Evolutionary conservation across 1,140 invertebrate species (phyloP).

Genomic region (Eriocheir sinensis): DNA sequence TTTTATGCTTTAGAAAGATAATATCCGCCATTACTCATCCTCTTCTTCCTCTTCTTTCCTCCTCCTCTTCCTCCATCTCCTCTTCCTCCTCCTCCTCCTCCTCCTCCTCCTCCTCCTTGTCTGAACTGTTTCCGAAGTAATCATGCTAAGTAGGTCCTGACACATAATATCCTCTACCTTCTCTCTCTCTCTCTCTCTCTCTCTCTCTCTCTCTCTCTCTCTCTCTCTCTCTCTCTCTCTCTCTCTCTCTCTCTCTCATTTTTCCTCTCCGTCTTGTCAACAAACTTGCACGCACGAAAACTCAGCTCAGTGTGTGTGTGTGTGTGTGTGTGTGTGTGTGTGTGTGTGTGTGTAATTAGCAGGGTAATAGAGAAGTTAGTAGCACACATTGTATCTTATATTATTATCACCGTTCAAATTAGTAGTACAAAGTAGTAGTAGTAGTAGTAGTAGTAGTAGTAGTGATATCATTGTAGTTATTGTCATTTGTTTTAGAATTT

Average conservation of each 20-base stretch:
- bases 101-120: conserved; percentile 24
- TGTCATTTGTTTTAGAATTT: too few relatives aligned
- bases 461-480: too few relatives aligned
- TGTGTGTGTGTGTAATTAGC: conserved; percentile 29
- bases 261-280: conserved; percentile 2
- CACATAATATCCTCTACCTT: conserved; percentile 59
- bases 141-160: conserved; percentile 66
- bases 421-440: too few relatives aligned
- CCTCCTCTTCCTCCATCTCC: not conserved
- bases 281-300: not conserved
- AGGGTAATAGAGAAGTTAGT: too few relatives aligned
- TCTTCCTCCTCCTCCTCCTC: conserved; percentile 36
- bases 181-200: not conserved
- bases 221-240: not conserved
- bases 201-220: not conserved
- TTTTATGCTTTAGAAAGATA: not conserved
- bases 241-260: not conserved
- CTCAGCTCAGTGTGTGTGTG: not conserved
- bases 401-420: too few relatives aligned
- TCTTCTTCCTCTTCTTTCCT: not conserved
- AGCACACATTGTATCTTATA: too few relatives aligned
- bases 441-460: too few relatives aligned
- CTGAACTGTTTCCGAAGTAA: conserved; percentile 64
- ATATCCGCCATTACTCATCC: not conserved
- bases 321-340: conserved; percentile 32